Conservation (phyloP, 2,888 invertebrate genomes). For the Drosophila robusta region DNA sequence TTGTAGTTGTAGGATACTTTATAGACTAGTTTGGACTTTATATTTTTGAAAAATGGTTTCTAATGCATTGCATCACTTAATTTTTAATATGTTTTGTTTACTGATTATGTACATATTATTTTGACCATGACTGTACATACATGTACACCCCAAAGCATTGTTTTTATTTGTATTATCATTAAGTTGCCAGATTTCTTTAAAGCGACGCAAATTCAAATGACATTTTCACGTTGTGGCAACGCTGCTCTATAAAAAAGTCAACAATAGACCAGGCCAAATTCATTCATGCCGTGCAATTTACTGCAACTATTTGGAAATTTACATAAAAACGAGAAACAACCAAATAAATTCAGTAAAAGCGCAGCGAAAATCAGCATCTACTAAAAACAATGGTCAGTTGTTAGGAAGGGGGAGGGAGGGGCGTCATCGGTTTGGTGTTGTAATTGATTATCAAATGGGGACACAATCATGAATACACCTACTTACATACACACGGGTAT, state of each 20-base stretch:
- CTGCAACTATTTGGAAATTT: constrained; percentile 12
- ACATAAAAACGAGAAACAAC: constrained; percentile 14
- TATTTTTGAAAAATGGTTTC: too few relatives aligned
- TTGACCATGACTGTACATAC: too few relatives aligned
- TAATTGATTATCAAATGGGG: constrained; percentile 53
- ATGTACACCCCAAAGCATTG: neutral
- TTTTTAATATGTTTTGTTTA: too few relatives aligned
- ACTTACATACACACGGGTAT: neutral
- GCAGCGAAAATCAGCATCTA: neutral
- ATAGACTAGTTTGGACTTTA: too few relatives aligned
- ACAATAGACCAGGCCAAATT: neutral
- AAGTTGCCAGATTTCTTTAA: constrained; percentile 7
- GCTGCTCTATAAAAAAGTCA: neutral
- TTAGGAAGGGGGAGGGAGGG: too few relatives aligned
- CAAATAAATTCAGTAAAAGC: constrained; percentile 11
- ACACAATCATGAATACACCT: constrained; percentile 6
- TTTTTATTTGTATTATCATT: constrained; percentile 8
- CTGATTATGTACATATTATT: too few relatives aligned
- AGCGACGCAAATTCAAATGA: neutral
- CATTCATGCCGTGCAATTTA: constrained; percentile 9
- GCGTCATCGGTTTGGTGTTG: constrained; percentile 19
- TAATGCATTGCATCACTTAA: too few relatives aligned
- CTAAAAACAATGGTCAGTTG: constrained; percentile 17
- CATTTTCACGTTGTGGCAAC: constrained; percentile 7
- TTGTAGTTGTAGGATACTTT: too few relatives aligned